Base-by-base conservation (phyloP, 2,113 vertebrate species). In the Jacana jacana region DNA sequence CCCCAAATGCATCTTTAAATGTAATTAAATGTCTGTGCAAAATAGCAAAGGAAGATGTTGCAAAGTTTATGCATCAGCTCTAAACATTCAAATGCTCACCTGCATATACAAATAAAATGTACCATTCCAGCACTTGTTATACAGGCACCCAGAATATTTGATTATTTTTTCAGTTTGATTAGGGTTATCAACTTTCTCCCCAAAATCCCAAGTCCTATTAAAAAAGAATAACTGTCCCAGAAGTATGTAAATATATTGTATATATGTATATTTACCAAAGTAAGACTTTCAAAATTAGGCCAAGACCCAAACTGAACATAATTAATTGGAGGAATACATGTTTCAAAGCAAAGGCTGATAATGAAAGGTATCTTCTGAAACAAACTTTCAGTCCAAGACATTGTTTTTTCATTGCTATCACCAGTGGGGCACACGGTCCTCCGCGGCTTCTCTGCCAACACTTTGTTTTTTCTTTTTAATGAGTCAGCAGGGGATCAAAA, bases 331-430 rank as follows among this genome's bases (percentile, higher is more conserved):
- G 15, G 19, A 95, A 44, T 91, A 78, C 48, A 37, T 71, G 66
- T 94, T 89, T 71, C 63, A 70, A 69, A 95, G 61, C 40, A 54
- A 70, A 75, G 58, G 77, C 83, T 86, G 91, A 95, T 96, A 95
- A 95, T 28, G 80, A 94, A 91, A 96, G 58, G 68, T 96, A 91
- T 96, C 90, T 94, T 75, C 79, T 91, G 87, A 92, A 91, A 93
- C 33, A 95, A 92, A 84, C 30, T 88, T 97, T 85, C 51, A 75
- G 85, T 77, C 86, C 88, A 91, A 97, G 66, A 75, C 86, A 95
- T 81, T 95, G 81, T 91, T 95, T 96, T 96, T 97, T 94, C 90
- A 80, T 54, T 91, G 90, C 86, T 96, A 93, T 96, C 94, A 93
- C 68, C 39, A 89, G 70, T 68, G 75, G 52, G 93, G 86, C 95